phyloP scores from a whole-genome alignment of 2,888 invertebrate species.

The Dynastes tityus region DNA sequence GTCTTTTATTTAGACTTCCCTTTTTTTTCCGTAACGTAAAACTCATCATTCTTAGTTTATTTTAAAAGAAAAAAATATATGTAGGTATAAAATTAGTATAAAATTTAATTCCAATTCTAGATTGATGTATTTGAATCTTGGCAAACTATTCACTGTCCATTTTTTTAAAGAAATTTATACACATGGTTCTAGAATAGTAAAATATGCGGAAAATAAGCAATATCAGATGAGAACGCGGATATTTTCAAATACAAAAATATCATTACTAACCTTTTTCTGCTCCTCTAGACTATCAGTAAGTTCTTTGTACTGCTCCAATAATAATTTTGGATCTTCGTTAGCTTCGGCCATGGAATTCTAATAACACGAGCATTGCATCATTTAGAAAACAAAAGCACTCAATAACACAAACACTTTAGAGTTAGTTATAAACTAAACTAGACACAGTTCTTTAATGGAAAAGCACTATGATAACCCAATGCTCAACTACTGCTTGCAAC shows the following conservation, averaged over 20 bases:
- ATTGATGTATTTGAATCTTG: background rate
- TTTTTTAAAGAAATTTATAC: background rate
- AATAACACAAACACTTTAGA: constrained; percentile 34
- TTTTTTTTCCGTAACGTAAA: background rate
- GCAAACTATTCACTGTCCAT: background rate
- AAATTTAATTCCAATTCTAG: background rate
- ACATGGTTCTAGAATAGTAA: background rate
- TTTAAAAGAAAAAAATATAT: too few species aligned
- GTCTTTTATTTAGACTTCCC: background rate
- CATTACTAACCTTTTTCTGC: constrained; percentile 66
- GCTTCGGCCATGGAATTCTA: constrained; percentile 61
- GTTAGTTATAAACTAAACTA: constrained; percentile 52
- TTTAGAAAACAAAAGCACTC: constrained; percentile 38
- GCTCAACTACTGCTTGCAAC: constrained; percentile 39
- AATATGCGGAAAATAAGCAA: background rate
- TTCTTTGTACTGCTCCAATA: constrained; percentile 65
- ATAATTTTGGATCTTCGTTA: constrained; percentile 61
- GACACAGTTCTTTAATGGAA: constrained; percentile 22
- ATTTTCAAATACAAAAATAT: constrained; percentile 17
- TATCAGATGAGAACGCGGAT: constrained; percentile 14
- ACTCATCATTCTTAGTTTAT: background rate
- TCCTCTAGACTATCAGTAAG: constrained; percentile 66
- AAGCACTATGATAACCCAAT: constrained; percentile 35
- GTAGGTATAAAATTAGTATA: background rate
- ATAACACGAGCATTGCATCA: constrained; percentile 41